phyloP scores from a whole-genome alignment of 2,888 invertebrate species.

The Callyntrura guangdongensis region DNA sequence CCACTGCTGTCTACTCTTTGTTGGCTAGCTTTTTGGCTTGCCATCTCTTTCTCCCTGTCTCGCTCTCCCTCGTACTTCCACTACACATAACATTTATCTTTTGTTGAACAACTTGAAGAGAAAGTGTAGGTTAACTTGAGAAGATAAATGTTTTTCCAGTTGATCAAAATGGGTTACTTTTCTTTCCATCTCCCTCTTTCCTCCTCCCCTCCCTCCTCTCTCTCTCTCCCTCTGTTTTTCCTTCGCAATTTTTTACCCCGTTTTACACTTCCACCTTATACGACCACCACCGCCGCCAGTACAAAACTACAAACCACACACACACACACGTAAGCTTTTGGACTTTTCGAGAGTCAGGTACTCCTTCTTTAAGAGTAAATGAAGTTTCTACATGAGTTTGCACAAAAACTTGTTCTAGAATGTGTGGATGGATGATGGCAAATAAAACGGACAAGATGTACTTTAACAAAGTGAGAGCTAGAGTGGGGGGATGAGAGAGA shows the following conservation, averaged over 20 bases:
- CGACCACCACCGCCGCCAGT: not conserved
- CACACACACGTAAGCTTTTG: not conserved
- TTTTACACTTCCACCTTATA: constrained; percentile 20
- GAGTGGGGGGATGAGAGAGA: not conserved
- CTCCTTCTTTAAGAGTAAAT: constrained; percentile 19
- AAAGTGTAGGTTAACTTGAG: constrained; percentile 64
- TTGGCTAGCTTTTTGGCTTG: not conserved
- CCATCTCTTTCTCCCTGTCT: constrained; percentile 7
- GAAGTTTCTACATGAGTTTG: constrained; percentile 38
- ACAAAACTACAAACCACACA: not conserved
- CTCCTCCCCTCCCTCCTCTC: not conserved
- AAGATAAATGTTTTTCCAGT: constrained; percentile 74
- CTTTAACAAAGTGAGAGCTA: not conserved
- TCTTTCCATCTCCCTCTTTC: not conserved
- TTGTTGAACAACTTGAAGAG: constrained; percentile 43
- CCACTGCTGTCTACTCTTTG: not conserved
- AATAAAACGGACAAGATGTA: not conserved
- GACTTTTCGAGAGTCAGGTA: constrained; percentile 7
- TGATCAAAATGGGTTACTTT: constrained; percentile 68
- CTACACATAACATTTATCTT: constrained; percentile 60
- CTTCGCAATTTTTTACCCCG: not conserved
- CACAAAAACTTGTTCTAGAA: not conserved
- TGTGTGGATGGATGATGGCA: not conserved
- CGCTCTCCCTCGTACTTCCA: constrained; percentile 7
- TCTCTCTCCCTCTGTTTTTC: not conserved